Base-by-base conservation (phyloP, 2,113 vertebrate species). In the Melierax canorus region DNA sequence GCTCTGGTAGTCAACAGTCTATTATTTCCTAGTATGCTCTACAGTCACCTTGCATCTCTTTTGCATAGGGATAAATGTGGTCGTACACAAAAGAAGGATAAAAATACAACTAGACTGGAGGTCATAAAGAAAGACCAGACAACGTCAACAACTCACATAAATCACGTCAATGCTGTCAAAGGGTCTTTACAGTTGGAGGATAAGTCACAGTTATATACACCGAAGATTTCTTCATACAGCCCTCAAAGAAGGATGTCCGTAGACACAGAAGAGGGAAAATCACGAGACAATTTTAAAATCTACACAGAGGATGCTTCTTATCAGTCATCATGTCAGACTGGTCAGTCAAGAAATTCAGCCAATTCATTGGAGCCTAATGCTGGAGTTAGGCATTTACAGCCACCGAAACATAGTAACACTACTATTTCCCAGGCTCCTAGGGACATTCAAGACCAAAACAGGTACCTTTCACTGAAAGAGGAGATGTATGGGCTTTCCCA, bases 61-160 rank as follows among this genome's bases (percentile, higher is more conserved):
- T 85, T 89, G 32, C 39, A 13, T 92, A 99, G 99, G 96, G 97
- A 98, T 95, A 98, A 98, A 62, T 97, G 97, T 83, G 98, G 64
- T 72, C 96, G 60, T 80, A 98, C 98, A 18, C 98, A 96, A 87
- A 99, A 97, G 87, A 99, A 97, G 85, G 97, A 98, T 87, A 97
- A 96, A 30, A 98, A 94, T 75, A 98, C 98, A 84, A 98, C 99
- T 34, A 99, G 98, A 96, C 98, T 99, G 78, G 98, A 99, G 1
- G 98, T 98, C 45, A 97, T 99, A 66, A 99, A 99, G 88, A 99
- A 99, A 96, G 99, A 99, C 95, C 99, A 99, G 97, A 99, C 99
- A 82, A 99, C 99, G 3, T 99, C 99, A 93, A 99, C 99, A 79
- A 99, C 98, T 93, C 99, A 99, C 69, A 99, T 99, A 90, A 99